Conservation (phyloP, 2,113 vertebrate genomes). For the Psittacara wagleri region DNA sequence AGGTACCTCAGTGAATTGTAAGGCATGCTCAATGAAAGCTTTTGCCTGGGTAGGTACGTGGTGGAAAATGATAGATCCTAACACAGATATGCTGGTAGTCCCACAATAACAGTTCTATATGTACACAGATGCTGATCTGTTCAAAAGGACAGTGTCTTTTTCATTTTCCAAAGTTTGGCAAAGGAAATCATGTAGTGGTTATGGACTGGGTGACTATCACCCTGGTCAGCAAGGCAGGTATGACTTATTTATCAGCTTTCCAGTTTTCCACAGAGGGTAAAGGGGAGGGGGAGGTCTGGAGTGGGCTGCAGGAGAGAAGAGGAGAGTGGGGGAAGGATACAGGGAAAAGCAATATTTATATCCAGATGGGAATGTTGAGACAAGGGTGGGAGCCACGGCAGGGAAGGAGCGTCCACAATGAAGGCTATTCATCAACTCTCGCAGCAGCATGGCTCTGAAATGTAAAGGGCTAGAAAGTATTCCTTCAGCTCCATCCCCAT, state of each 20-base stretch:
- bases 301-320: background rate
- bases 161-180: constrained; percentile 53
- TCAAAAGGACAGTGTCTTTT: constrained; percentile 55
- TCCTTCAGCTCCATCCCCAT: constrained; percentile 58
- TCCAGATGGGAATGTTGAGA: constrained; percentile 65
- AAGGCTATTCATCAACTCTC: constrained; percentile 67
- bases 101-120: constrained; percentile 46
- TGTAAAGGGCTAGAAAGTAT: constrained; percentile 54
- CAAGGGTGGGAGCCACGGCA: constrained; percentile 47
- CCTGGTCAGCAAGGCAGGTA: background rate
- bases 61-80: constrained; percentile 28
- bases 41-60: background rate
- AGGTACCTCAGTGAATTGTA: constrained; percentile 4
- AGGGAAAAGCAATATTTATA: constrained; percentile 70
- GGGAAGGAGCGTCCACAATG: constrained; percentile 65
- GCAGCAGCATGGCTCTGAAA: constrained; percentile 44
- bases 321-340: constrained; percentile 11
- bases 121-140: constrained; percentile 52
- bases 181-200: constrained; percentile 48
- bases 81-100: constrained; percentile 16
- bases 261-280: constrained; percentile 32
- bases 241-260: constrained; percentile 69
- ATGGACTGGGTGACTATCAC: constrained; percentile 69
- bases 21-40: constrained; percentile 17
- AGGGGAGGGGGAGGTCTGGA: background rate